Conservation (phyloP, 2,797 vertebrate genomes). For the Megaceryle alcyon region DNA sequence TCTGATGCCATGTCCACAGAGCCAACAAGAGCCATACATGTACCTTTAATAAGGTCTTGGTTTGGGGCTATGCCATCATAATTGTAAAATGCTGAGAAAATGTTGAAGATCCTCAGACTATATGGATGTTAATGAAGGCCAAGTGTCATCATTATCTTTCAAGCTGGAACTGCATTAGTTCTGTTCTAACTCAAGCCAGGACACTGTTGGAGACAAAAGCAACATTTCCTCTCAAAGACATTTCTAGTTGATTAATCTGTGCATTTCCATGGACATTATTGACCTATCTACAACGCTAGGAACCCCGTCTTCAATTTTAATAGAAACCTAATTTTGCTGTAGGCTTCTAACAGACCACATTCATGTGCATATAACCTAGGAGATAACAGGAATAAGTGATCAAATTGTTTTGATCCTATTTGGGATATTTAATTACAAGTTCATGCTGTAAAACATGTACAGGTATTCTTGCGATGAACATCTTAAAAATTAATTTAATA, state of each 20-base stretch:
- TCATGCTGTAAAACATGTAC: neutral
- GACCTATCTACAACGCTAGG: neutral
- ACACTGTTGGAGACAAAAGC: neutral
- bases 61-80: neutral
- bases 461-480: neutral
- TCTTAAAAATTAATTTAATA: constrained; percentile 14
- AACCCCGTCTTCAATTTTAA: neutral
- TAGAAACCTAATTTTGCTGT: neutral
- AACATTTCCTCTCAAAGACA: neutral
- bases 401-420: neutral
- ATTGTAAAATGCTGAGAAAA: neutral
- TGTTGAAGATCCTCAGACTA: neutral
- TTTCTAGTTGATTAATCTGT: neutral
- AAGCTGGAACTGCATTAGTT: neutral
- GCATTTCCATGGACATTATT: neutral
- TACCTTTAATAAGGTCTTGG: neutral
- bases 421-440: neutral
- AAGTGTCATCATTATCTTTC: neutral
- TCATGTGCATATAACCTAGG: neutral
- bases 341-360: neutral
- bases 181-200: no score
- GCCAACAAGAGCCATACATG: accelerated
- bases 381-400: neutral
- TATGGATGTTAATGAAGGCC: neutral
- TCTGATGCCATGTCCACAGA: neutral